A percentile compares a stretch with the other conserved stretches of the same genome.
These are phyloP conservation scores for Drosophila barbarae DNA, from an alignment of 2,888 invertebrate genomes.

Conservation along the genomic window DNA sequence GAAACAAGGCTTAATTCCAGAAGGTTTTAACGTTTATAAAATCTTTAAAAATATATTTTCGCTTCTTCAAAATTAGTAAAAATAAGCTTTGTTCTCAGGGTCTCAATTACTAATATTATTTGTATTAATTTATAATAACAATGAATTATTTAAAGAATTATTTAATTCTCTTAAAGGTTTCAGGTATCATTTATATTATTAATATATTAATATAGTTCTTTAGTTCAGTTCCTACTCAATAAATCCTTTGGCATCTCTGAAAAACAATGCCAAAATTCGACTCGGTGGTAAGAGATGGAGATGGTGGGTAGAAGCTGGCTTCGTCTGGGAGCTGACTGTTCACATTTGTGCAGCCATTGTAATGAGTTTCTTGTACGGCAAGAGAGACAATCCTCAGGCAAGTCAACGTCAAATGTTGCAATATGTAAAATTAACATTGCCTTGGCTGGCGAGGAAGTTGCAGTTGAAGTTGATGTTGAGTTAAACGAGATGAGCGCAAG, in stretches of 20 bases:
- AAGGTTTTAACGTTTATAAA: neutral
- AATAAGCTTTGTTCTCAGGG: neutral
- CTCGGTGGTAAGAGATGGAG: neutral
- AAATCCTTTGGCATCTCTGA: constrained; percentile 5
- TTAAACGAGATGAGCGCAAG: constrained; percentile 4
- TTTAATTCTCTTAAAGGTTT: too few relatives aligned
- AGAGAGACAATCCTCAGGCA: constrained; percentile 30
- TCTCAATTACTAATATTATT: neutral
- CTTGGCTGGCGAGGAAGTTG: constrained; percentile 26
- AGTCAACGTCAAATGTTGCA: constrained; percentile 58
- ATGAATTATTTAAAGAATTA: neutral
- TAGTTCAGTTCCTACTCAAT: neutral
- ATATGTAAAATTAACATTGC: constrained; percentile 61
- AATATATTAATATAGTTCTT: neutral
- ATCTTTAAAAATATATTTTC: too few relatives aligned
- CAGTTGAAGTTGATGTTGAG: constrained; percentile 2
- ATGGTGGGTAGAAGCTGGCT: neutral
- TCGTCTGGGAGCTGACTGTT: constrained; percentile 51
- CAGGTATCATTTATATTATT: too few relatives aligned
- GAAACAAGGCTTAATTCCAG: rapidly evolving
- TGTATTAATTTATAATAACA: neutral
- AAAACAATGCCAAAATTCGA: constrained; percentile 44
- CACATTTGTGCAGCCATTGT: constrained; percentile 69
- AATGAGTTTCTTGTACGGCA: constrained; percentile 55
- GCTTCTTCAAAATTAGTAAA: too few relatives aligned